These are phyloP conservation scores for rat (Rattus norvegicus) DNA, from an alignment of 2,113 vertebrate species.

Conservation along the genomic window DNA sequence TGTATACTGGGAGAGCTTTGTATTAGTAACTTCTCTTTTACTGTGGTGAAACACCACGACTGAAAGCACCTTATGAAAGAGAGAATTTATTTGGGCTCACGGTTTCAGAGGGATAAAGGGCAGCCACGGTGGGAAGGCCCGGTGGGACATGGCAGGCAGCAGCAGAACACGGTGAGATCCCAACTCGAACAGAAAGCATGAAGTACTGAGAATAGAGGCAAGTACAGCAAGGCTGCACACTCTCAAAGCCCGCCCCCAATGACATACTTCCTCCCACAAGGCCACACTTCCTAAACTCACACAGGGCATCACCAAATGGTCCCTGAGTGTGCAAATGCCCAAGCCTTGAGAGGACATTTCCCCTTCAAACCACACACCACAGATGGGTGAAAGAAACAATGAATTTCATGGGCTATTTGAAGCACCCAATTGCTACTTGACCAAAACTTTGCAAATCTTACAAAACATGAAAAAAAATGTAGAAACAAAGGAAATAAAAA, in stretches of 20 bases:
- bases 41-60: neutral
- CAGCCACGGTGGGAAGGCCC: neutral
- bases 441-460: neutral
- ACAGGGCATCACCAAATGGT: neutral
- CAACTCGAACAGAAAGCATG: neutral
- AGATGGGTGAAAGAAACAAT: neutral
- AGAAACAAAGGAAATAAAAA: slow-evolving; percentile 6
- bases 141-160: neutral
- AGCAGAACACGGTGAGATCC: neutral
- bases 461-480: neutral
- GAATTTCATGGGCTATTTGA: neutral
- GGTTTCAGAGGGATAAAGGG: neutral
- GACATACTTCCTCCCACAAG: neutral
- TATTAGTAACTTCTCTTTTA: neutral
- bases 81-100: neutral
- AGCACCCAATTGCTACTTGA: neutral
- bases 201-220: neutral
- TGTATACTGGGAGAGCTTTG: neutral
- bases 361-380: neutral
- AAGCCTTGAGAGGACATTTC: neutral
- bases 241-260: neutral
- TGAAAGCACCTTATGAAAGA: neutral
- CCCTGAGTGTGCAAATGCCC: neutral
- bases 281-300: neutral
- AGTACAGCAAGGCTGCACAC: neutral